These are phyloP conservation scores for Mormyrops attenuatus DNA, from an alignment of 2,797 vertebrate genomes.

Conservation along the genomic window DNA sequence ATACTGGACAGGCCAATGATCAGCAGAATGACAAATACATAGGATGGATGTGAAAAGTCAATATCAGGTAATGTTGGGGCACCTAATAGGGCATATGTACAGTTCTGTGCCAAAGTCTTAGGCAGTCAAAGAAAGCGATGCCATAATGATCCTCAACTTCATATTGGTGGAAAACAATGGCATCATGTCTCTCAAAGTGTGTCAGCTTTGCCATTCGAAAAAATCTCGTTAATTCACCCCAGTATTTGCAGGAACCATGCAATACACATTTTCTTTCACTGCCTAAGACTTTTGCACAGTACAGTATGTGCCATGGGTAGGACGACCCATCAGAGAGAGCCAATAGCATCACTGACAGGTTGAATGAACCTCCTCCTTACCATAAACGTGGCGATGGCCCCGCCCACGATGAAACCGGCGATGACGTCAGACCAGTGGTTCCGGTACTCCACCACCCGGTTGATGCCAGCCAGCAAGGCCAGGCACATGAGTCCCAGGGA, in stretches of 20 bases:
- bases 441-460: slow-evolving; percentile 86
- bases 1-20: not conserved
- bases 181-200: not conserved
- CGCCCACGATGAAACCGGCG: slow-evolving; percentile 79
- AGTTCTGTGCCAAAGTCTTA: not conserved
- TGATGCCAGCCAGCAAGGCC: slow-evolving; percentile 85
- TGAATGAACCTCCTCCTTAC: slow-evolving; percentile 50
- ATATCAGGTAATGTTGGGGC: not conserved
- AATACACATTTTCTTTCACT: not conserved
- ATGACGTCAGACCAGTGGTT: slow-evolving; percentile 92
- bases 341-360: not conserved
- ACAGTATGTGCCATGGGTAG: not conserved
- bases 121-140: not conserved
- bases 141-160: not conserved
- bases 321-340: not conserved
- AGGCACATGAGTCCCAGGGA: slow-evolving; percentile 80
- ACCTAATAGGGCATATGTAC: not conserved
- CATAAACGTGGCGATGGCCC: slow-evolving; percentile 79
- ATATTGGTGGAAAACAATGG: not conserved
- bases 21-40: not conserved
- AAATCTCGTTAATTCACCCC: not conserved
- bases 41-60: not conserved
- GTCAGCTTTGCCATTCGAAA: not conserved
- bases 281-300: not conserved
- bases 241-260: not conserved